Evolutionary conservation across 2,113 vertebrate genomes (phyloP), one percentile per base, ranked within the genome.

Genomic region (Oreochromis tanganicae): DNA sequence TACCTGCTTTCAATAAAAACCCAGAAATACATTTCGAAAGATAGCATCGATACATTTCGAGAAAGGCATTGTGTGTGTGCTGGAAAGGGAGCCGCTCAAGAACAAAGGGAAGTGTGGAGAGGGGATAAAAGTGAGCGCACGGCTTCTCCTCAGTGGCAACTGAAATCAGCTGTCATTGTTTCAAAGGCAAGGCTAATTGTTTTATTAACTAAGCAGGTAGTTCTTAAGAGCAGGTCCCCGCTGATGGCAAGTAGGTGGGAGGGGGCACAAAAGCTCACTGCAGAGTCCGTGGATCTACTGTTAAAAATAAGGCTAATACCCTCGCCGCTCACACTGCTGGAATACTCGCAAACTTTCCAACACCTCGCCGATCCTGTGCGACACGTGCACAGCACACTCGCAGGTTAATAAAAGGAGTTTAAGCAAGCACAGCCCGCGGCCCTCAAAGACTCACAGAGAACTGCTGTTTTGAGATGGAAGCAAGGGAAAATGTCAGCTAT

Each of bases 201-300:
- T 95, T 95, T 89, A 95, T 95, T 96, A 96, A 93, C 92, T 92
- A 95, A 93, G 92, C 91, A 83, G 90, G 88, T 93, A 73, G 84
- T 91, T 92, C 83, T 93, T 91, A 82, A 90, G 81, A 94, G 90
- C 88, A 48, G 79, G 27, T 75, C 50, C 85, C 83, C 80, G 92
- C 91, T 93, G 90, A 92, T 92, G 80, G 85, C 68, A 89, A 91
- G 94, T 91, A 87, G 93, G 93, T 88, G 83, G 90, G 87, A 81
- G 87, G 78, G 80, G 66, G 71, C 85, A 94, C 85, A 91, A 94
- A 93, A 88, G 88, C 79, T 46, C 88, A 81, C 87, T 38, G 92
- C 93, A 91, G 92, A 32, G 88, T 85, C 82, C 6, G 19, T 85
- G 87, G 84, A 89, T 83, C 80, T 61, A 83, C 89, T 81, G 93